Evolutionary conservation across 2,797 vertebrate genomes (phyloP), one percentile per base, ranked within the genome.

Genomic region (Heterohyrax brucei): DNA sequence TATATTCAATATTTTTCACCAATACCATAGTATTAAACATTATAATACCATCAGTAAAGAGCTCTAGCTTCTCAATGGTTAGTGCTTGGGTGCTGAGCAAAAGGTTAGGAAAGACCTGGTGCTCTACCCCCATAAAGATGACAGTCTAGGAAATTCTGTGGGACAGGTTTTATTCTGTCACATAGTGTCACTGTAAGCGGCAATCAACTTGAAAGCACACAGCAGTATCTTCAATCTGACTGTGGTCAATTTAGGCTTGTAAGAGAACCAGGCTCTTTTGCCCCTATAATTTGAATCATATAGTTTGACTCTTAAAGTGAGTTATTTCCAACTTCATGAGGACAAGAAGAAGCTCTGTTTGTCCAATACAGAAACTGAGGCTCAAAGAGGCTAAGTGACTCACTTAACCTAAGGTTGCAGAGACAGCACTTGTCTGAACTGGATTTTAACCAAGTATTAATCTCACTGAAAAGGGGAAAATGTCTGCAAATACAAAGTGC

Each of bases 391-490:
- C 14, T 2, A 10, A 19, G n/a, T 33, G 62, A 18, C 5, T 33
- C 77, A 0, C 14, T 30, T 21, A 19, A 19, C 21, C 82, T 59
- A 21, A 16, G 12, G 21, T 0, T 5, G 1, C 10, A 56, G 4
- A 0, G 64, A 5, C 9, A 7, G 7, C 0, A 0, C 10, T 0
- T 1, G 7, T 50, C 14, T 22, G 68, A 76, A 22, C n/a, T 3
- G 30, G 44, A 30, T 48, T 22, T 22, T 46, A 62, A 33, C 66
- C 12, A 3, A 44, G 28, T 72, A n/a, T 77, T 66, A 19, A 50
- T 61, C 70, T 76, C 39, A 1, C 18, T 1, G 24, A 72, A 48
- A 61, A 75, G 28, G 13, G 59, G 44, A 12, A 72, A 24, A 48
- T 19, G 33, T 48, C 70, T 80, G 73, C 64, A 84, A 72, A 86